A percentile compares a stretch with the other conserved stretches of the same genome.
Conservation (phyloP, 2,797 vertebrate genomes). For the Pteronotus mesoamericanus region DNA sequence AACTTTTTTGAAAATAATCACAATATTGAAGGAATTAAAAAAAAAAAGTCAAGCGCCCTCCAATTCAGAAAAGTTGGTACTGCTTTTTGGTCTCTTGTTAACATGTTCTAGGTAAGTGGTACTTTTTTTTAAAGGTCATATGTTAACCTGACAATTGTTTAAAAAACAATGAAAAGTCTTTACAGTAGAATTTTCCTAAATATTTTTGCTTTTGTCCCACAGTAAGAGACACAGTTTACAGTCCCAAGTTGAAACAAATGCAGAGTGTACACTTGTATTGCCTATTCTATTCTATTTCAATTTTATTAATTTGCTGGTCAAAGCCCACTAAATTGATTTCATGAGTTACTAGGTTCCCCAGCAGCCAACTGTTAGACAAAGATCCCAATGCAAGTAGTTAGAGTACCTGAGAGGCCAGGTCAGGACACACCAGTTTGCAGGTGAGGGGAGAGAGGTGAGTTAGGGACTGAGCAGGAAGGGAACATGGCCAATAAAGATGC, state of each 20-base stretch:
- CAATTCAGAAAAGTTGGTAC: not conserved
- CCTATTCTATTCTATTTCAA: not conserved
- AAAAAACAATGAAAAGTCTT: not conserved
- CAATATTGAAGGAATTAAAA: not conserved
- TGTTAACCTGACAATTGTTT: not conserved
- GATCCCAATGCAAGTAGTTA: not conserved
- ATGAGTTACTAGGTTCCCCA: not conserved
- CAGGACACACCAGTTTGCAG: not conserved
- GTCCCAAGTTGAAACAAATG: not conserved
- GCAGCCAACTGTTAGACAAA: not conserved
- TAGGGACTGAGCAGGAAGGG: not conserved
- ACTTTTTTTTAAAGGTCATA: not conserved
- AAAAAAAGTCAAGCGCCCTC: not conserved
- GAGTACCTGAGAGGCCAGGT: not conserved
- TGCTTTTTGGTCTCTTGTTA: not conserved
- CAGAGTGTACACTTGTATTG: not conserved
- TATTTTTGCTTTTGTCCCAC: not conserved
- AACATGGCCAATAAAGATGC: not conserved
- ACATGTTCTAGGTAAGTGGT: not conserved
- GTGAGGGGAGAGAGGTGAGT: fast-evolving
- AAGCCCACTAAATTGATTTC: not conserved
- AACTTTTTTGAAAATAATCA: not conserved
- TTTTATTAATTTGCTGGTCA: not conserved
- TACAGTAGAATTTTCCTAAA: not conserved
- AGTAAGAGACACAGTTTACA: not conserved